These are phyloP conservation scores for Orius insidiosus DNA, from an alignment of 1,140 invertebrate species.

Conservation along the genomic window DNA sequence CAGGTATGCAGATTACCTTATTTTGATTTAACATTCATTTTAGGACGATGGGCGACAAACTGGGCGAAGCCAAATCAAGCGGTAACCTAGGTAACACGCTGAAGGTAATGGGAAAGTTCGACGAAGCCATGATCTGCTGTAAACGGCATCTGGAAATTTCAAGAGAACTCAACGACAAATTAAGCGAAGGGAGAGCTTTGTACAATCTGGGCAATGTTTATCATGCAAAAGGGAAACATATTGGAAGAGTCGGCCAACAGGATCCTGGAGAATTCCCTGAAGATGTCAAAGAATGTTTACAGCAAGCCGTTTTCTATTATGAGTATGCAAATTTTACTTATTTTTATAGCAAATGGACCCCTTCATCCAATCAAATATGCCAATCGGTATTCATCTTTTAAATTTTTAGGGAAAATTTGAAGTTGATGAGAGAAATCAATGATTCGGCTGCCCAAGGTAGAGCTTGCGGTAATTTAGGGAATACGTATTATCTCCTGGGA, in stretches of 20 bases:
- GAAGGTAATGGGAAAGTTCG: slow-evolving; percentile 95
- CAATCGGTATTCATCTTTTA: too few species aligned
- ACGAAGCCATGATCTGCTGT: slow-evolving; percentile 89
- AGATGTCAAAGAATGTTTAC: slow-evolving; percentile 75
- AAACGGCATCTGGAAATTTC: slow-evolving; percentile 86
- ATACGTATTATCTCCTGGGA: slow-evolving; percentile 81
- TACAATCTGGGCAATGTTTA: slow-evolving; percentile 93
- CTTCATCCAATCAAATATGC: too few species aligned
- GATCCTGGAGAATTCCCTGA: slow-evolving; percentile 91
- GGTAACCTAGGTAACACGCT: slow-evolving; percentile 95
- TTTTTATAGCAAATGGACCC: too few species aligned
- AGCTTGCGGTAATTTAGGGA: slow-evolving; percentile 91
- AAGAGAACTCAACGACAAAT: slow-evolving; percentile 67
- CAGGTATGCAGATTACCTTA: slow-evolving; percentile 41
- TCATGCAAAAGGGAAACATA: slow-evolving; percentile 91
- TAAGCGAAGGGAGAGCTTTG: slow-evolving; percentile 83
- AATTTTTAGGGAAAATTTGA: slow-evolving; percentile 61
- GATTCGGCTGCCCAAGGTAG: slow-evolving; percentile 87
- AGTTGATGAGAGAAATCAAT: slow-evolving; percentile 68
- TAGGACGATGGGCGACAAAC: slow-evolving; percentile 75
- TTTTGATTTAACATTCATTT: too few species aligned
- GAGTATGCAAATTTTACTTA: slow-evolving; percentile 44
- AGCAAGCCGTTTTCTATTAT: slow-evolving; percentile 84
- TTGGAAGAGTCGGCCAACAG: slow-evolving; percentile 68
- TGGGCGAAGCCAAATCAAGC: slow-evolving; percentile 94